phyloP scores from a whole-genome alignment of 2,113 vertebrate genomes.

The Coryphaenoides rupestris region DNA sequence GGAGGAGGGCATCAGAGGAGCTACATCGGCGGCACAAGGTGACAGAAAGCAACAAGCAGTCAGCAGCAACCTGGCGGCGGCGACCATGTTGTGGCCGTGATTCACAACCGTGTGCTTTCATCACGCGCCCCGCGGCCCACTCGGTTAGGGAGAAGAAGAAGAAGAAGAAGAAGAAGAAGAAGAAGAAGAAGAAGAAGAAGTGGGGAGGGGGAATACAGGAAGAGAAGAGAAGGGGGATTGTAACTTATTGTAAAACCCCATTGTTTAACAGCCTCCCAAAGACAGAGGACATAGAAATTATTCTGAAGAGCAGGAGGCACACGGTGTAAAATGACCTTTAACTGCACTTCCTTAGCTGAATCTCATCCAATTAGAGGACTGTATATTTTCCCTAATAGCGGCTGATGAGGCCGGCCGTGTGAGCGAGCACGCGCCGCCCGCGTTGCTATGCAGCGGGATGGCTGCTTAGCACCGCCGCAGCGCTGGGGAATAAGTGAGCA shows the following conservation, averaged over 20 bases:
- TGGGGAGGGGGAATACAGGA: too few species aligned
- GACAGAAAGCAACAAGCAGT: slow-evolving; percentile 46
- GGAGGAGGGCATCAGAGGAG: slow-evolving; percentile 21
- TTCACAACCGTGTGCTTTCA: slow-evolving; percentile 59
- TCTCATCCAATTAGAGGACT: slow-evolving; percentile 99
- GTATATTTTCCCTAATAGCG: slow-evolving; percentile 99
- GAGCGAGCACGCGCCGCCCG: slow-evolving; percentile 89
- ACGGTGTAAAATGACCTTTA: slow-evolving; percentile 95
- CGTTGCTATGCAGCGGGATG: slow-evolving; percentile 98
- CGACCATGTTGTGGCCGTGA: slow-evolving; percentile 73
- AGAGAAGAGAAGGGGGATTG: slow-evolving; percentile 65
- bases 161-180: too few species aligned
- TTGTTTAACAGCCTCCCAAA: slow-evolving; percentile 87
- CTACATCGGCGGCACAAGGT: slow-evolving; percentile 44
- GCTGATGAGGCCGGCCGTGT: slow-evolving; percentile 96
- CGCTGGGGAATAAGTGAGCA: slow-evolving; percentile 99
- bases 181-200: too few species aligned
- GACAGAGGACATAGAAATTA: slow-evolving; percentile 77
- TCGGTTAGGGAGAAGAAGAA: slow-evolving; percentile 67
- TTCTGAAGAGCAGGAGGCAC: slow-evolving; percentile 87
- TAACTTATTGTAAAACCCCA: slow-evolving; percentile 90
- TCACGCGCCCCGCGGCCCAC: slow-evolving; percentile 50
- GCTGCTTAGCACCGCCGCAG: slow-evolving; percentile 91
- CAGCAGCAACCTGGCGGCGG: slow-evolving; percentile 32
- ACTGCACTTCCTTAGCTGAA: slow-evolving; percentile 97